Conservation (phyloP, 2,888 invertebrate genomes). For the Troides aeacus region DNA sequence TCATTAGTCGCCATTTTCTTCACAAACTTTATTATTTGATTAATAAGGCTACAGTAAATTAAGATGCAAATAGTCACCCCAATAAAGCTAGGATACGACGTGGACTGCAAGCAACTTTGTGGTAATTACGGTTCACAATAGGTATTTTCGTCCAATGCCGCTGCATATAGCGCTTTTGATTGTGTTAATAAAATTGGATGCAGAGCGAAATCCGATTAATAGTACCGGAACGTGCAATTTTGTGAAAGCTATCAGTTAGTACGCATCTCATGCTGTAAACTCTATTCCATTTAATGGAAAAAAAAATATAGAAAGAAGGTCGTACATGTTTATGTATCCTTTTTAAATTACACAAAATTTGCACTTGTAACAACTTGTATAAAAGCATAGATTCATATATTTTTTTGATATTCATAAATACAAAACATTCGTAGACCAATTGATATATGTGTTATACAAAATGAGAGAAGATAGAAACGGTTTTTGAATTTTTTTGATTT, state of each 20-base stretch:
- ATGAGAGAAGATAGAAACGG: too few species aligned
- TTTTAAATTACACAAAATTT: background rate
- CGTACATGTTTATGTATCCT: background rate
- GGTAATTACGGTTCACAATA: slow-evolving; percentile 33
- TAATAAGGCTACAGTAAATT: slow-evolving; percentile 18
- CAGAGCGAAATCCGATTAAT: slow-evolving; percentile 30
- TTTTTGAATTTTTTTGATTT: too few species aligned
- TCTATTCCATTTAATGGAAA: slow-evolving; percentile 28
- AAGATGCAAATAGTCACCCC: slow-evolving; percentile 43
- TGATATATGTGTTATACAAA: too few species aligned
- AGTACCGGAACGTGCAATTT: slow-evolving; percentile 29
- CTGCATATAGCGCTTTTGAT: slow-evolving; percentile 31
- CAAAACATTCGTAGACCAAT: too few species aligned
- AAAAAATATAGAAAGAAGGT: slow-evolving; percentile 1
- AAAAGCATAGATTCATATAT: background rate
- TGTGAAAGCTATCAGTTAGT: slow-evolving; percentile 31
- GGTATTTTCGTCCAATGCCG: slow-evolving; percentile 30
- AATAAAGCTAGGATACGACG: slow-evolving; percentile 38
- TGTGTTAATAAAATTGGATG: slow-evolving; percentile 32
- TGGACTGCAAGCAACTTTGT: slow-evolving; percentile 30
- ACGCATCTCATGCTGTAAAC: slow-evolving; percentile 28
- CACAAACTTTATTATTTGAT: background rate
- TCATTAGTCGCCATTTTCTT: background rate
- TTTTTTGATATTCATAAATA: background rate
- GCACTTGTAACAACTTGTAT: background rate